These are phyloP conservation scores for Cyprinella venusta DNA, from an alignment of 2,797 vertebrate genomes.

Conservation along the genomic window DNA sequence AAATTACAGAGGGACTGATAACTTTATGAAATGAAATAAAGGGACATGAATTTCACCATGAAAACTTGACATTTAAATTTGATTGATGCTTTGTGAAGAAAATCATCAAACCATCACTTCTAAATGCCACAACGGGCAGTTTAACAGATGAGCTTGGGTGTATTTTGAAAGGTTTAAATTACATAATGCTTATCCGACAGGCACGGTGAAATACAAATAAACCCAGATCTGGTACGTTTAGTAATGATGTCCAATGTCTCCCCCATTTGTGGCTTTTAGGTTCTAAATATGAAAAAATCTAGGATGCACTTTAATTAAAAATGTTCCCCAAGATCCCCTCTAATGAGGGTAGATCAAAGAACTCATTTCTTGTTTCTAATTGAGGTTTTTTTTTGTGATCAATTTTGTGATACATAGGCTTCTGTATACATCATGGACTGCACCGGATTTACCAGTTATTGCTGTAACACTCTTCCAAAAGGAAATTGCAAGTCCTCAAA, in stretches of 20 bases:
- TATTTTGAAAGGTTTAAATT: slow-evolving; percentile 45
- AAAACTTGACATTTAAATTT: slow-evolving; percentile 54
- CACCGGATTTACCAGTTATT: background rate
- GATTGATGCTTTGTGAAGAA: slow-evolving; percentile 54
- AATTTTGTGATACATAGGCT: background rate
- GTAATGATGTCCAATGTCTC: background rate
- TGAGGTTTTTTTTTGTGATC: background rate
- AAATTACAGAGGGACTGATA: slow-evolving; percentile 29
- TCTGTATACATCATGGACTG: too few species aligned
- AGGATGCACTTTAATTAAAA: background rate
- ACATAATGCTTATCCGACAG: slow-evolving; percentile 33
- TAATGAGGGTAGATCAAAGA: background rate
- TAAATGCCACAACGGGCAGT: slow-evolving; percentile 54
- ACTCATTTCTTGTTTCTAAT: background rate
- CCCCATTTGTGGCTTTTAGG: background rate
- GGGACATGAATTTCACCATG: slow-evolving; percentile 11
- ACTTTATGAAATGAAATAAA: slow-evolving; percentile 33
- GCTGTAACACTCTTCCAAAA: background rate
- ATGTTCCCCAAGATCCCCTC: background rate
- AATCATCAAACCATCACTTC: slow-evolving; percentile 56
- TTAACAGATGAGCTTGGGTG: slow-evolving; percentile 46
- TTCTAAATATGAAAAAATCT: background rate
- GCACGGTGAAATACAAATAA: slow-evolving; percentile 26
- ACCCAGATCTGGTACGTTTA: background rate
- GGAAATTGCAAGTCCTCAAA: background rate